Conservation (phyloP, 2,888 invertebrate species). For the Gari tellinella region DNA sequence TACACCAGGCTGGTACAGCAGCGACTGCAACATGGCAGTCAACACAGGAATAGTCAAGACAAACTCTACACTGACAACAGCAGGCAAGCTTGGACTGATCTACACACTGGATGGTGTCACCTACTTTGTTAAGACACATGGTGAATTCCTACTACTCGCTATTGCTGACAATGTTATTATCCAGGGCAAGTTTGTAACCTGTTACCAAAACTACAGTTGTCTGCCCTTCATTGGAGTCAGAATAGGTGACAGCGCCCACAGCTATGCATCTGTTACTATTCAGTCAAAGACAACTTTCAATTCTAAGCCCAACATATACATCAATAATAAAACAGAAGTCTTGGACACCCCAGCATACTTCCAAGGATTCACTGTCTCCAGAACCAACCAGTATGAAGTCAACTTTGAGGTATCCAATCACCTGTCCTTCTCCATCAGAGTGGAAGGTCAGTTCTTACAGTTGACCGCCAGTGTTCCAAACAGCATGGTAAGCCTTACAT, state of each 20-base stretch:
- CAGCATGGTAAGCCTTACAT: conserved; percentile 29
- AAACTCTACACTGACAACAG: conserved; percentile 29
- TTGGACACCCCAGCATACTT: conserved; percentile 64
- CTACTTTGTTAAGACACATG: conserved; percentile 53
- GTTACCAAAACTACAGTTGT: conserved; percentile 70
- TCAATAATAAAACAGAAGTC: conserved; percentile 39
- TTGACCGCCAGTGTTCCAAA: conserved; percentile 36
- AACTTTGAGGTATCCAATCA: conserved; percentile 43
- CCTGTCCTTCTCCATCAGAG: conserved; percentile 46
- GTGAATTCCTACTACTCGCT: conserved; percentile 63
- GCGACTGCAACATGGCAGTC: conserved; percentile 63
- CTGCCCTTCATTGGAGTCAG: conserved; percentile 62
- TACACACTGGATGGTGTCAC: conserved; percentile 65
- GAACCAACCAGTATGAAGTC: conserved; percentile 51
- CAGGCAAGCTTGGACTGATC: conserved; percentile 60
- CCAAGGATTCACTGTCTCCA: conserved; percentile 57
- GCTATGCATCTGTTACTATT: conserved; percentile 63
- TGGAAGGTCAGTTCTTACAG: conserved; percentile 60
- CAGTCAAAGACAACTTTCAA: conserved; percentile 40
- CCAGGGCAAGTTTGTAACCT: conserved; percentile 69
- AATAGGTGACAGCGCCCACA: conserved; percentile 60
- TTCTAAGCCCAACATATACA: conserved; percentile 54
- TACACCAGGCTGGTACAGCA: conserved; percentile 64
- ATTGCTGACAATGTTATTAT: conserved; percentile 59
- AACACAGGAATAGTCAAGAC: conserved; percentile 22